Evolutionary conservation across 2,113 vertebrate species (phyloP), one percentile per base, ranked within the genome.

Genomic region (Empidonax alnorum): DNA sequence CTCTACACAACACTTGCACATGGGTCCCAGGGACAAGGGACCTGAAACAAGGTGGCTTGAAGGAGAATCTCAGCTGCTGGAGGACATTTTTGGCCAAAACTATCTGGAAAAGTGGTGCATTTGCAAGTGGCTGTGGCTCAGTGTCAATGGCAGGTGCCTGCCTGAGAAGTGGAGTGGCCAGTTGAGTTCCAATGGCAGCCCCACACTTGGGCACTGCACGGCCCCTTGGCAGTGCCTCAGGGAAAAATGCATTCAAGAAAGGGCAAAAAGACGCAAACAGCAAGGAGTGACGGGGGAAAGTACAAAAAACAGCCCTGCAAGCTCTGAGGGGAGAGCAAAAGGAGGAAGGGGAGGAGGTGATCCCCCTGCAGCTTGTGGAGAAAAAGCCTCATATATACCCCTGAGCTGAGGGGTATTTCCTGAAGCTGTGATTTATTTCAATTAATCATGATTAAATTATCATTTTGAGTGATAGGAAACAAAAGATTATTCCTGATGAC

Each of bases 401-500:
- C 65, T 44, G 17, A 47, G 41, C 37, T 31, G 46, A 84, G 46
- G 20, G 28, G 14, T n/a, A 44, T 49, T 83, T 90, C 59, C 35
- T 83, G 37, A 37, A 89, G 52, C 31, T 44, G 41, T 84, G 47
- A 58, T 56, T 81, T 71, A 37, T 79, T 73, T 89, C 84, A 94
- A 74, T 66, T 31, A 73, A 81, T 66, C 50, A n/a, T 77, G 41
- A 58, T 89, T 90, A 96, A 93, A 87, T 84, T 97, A 96, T 95
- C 59, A 87, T 93, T 90, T 76, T 86, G 65, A 95, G 72, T 94
- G 79, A 76, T 79, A 31, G 17, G 72, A 97, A 97, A 97, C 87
- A 97, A 97, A 95, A 97, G 53, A 91, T 82, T 95, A 92, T 97
- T 97, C 87, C 95, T 92, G 47, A 52, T 28, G n/a, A 79, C 66